Base-by-base conservation (phyloP, 2,888 invertebrate genomes). In the Luperina testacea region DNA sequence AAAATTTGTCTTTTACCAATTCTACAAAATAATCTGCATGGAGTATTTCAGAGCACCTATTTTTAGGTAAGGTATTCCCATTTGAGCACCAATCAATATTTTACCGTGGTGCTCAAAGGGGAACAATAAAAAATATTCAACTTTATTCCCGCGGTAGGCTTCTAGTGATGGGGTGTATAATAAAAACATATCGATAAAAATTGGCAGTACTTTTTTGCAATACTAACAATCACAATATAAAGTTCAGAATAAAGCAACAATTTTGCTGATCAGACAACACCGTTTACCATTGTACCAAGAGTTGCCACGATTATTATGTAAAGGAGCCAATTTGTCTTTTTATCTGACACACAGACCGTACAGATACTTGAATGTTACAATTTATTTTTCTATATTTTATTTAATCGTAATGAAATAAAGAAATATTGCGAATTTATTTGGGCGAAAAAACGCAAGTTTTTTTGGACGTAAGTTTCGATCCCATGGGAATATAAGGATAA, bases 281-380 rank as follows among this genome's bases (percentile, higher is more conserved):
- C 72, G 63, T 74, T 76, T 69, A 77, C 68, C 80, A 59, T 76
- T 86, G 84, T 77, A 74, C 38, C 45, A 75, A 57, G 65, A 78
- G 57, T 71, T 64, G 45, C 67, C 38, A 6, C 90, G 91, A 91
- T 92, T 92, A 91, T 92, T 92, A 91, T 90, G 92, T 90, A 90
- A 92, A 92, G 88, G 88, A 87, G 82, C 86, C 90, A 90, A 91
- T 93, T 92, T 92, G 91, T 92, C 92, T 92, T 89, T 68, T 72
- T 59, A 53, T 15, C 82, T 61, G 86, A 91, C 90, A 91, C 78
- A 91, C 90, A 38, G 88, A 0, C 20, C 0, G 24, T 57, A 27
- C 63, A 81, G 72, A 57, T 57, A 32, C 48, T 38, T 38, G 61
- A n/a, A 77, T 69, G n/a, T 63, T 69, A 24, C n/a, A 67, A 59